Conservation (phyloP, 1,140 invertebrate genomes). For the Sitobion miscanthi region DNA sequence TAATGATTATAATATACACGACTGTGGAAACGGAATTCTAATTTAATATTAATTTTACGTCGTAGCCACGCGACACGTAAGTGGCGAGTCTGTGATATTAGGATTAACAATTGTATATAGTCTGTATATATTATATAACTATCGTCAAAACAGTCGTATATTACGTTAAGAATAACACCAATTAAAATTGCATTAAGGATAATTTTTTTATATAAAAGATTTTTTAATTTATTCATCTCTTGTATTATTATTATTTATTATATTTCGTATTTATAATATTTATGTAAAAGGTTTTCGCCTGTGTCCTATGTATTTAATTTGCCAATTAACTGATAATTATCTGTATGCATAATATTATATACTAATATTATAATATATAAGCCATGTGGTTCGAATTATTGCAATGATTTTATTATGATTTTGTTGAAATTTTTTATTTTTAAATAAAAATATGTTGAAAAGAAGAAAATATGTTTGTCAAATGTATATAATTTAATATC, state of each 20-base stretch:
- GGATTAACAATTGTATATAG: background rate
- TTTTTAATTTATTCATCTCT: background rate
- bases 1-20: background rate
- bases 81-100: background rate
- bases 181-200: background rate
- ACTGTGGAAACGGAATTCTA: background rate
- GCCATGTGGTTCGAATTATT: background rate
- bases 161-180: background rate
- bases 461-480: background rate
- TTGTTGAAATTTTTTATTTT: background rate
- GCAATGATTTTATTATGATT: no score
- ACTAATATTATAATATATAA: background rate
- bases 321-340: background rate
- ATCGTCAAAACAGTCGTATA: background rate
- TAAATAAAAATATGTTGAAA: background rate
- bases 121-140: background rate
- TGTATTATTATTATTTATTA: conserved; percentile 1
- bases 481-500: background rate
- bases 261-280: background rate
- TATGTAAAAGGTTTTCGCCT: background rate
- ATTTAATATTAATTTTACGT: background rate
- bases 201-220: background rate
- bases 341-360: background rate
- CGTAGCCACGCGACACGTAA: background rate
- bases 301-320: background rate